These are phyloP conservation scores for Thinocorus orbignyianus DNA, from an alignment of 2,113 vertebrate species.

Conservation along the genomic window DNA sequence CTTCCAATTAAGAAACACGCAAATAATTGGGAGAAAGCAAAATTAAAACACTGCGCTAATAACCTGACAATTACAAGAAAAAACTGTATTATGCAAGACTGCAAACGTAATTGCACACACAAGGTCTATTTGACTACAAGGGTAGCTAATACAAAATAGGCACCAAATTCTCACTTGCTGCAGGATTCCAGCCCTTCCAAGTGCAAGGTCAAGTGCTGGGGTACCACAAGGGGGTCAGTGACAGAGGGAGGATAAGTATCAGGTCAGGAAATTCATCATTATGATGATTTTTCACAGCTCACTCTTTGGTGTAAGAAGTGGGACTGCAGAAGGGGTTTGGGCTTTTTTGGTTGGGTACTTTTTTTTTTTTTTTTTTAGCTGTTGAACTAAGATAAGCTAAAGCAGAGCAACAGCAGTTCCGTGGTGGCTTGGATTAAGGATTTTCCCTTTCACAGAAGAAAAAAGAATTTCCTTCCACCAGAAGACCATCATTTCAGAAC, in stretches of 20 bases:
- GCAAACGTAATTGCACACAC: conserved; percentile 27
- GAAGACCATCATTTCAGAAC: not conserved
- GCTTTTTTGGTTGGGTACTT: too few relatives aligned
- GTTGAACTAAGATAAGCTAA: not conserved
- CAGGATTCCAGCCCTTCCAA: not conserved
- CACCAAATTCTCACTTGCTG: not conserved
- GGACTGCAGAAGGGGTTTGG: not conserved
- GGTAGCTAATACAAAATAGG: not conserved
- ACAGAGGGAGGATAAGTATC: not conserved
- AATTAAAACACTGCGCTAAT: conserved; percentile 61
- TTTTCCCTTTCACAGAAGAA: not conserved
- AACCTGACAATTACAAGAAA: conserved; percentile 65
- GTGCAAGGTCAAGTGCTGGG: not conserved
- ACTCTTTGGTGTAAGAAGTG: not conserved
- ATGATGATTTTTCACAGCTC: not conserved
- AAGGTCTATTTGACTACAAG: conserved; percentile 13
- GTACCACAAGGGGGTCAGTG: not conserved
- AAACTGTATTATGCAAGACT: conserved; percentile 50
- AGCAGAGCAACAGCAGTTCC: not conserved
- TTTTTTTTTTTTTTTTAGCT: not conserved
- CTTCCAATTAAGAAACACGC: conserved; percentile 62
- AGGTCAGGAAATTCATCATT: not conserved
- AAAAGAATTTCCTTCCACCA: not conserved
- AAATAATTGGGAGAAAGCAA: conserved; percentile 66
- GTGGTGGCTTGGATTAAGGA: not conserved